Percentiles rank a stretch among this genome's conserved stretches.
phyloP scores from a whole-genome alignment of 2,113 vertebrate species.

The Notothenia coriiceps region DNA sequence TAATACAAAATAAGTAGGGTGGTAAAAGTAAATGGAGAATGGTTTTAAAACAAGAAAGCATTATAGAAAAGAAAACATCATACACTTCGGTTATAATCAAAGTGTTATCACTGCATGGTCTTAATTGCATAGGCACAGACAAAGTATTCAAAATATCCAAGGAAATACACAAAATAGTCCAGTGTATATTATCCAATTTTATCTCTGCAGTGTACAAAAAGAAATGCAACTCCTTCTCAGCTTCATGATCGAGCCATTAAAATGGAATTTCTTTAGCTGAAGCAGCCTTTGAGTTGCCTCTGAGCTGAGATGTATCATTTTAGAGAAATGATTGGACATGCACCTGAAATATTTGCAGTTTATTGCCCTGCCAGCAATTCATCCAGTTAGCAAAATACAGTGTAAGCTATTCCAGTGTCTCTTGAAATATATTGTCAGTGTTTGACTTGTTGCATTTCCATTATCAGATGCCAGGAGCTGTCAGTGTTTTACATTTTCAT shows the following conservation, averaged over 20 bases:
- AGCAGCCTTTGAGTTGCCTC: conserved; percentile 25
- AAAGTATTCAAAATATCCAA: conserved; percentile 23
- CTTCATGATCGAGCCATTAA: conserved; percentile 33
- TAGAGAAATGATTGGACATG: conserved; percentile 59
- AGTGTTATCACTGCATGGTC: conserved; percentile 57
- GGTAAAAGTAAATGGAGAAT: conserved; percentile 18
- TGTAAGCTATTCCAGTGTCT: conserved; percentile 78
- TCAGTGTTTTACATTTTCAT: conserved; percentile 54
- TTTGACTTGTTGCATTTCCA: conserved; percentile 44
- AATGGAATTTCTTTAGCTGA: conserved; percentile 23
- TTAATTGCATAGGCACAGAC: conserved; percentile 35
- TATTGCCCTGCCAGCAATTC: conserved; percentile 53
- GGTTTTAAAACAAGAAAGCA: conserved; percentile 34
- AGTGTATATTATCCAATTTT: conserved; percentile 54
- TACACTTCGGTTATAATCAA: conserved; percentile 57
- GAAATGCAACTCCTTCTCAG: conserved; percentile 26
- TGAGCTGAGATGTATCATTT: conserved; percentile 37
- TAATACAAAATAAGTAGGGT: conserved; percentile 17
- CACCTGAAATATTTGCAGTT: conserved; percentile 41
- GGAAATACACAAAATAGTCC: conserved; percentile 46
- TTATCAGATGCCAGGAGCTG: conserved; percentile 21
- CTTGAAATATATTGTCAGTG: conserved; percentile 72
- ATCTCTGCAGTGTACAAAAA: conserved; percentile 21
- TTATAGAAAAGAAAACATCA: conserved; percentile 39
- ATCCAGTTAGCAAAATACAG: conserved; percentile 69